Evolutionary conservation across 2,113 vertebrate species (phyloP).

Genomic region (Toxostoma redivivum): DNA sequence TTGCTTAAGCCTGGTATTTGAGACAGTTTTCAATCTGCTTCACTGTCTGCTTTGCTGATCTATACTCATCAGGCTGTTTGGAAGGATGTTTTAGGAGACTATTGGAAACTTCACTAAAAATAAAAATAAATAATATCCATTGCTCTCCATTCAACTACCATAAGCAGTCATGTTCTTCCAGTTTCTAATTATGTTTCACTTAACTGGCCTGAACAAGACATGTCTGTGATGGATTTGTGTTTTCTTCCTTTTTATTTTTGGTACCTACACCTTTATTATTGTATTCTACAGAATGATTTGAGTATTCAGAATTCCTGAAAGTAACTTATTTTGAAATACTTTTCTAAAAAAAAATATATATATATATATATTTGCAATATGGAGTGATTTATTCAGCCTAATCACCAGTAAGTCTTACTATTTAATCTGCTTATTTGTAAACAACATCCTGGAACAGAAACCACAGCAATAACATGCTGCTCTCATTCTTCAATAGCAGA

Average conservation of each 20-base stretch:
- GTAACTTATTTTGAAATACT: not conserved
- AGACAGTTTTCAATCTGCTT: not conserved
- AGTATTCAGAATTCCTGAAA: not conserved
- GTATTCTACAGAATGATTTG: not conserved
- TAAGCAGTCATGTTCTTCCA: not conserved
- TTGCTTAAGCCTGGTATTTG: not conserved
- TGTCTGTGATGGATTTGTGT: accelerated
- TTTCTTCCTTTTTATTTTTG: not conserved
- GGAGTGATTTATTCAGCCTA: not conserved
- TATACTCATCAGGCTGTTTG: not conserved
- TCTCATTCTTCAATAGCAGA: not conserved
- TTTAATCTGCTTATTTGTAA: not conserved
- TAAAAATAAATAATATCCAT: not conserved
- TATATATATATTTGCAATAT: not conserved
- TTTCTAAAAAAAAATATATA: not conserved
- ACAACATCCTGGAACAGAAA: not conserved
- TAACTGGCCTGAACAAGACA: not conserved
- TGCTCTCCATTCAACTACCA: not conserved
- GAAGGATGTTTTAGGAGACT: not conserved
- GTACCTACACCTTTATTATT: not conserved
- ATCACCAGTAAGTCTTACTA: not conserved
- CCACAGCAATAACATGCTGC: not conserved
- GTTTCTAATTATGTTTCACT: not conserved
- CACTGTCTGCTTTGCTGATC: not conserved
- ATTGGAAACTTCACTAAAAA: not conserved